Evolutionary conservation across 2,888 invertebrate species (phyloP).

Genomic region (Saturnia pavonia): DNA sequence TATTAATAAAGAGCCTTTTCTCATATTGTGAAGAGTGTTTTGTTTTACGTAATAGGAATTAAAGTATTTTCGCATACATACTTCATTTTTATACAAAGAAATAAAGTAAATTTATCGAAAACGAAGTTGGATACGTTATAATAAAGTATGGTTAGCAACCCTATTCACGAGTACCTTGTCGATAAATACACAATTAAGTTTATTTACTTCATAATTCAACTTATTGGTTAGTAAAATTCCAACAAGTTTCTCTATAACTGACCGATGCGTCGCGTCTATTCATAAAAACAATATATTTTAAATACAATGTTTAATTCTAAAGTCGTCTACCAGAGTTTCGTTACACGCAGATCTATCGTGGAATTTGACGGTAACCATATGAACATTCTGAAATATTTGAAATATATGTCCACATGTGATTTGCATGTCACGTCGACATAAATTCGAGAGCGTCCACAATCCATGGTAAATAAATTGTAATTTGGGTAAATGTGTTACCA

Average conservation of each 20-base stretch:
- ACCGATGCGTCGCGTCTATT: neutral
- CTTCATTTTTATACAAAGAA: too few relatives aligned
- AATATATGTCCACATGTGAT: neutral
- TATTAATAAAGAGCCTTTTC: too few relatives aligned
- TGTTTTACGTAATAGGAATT: too few relatives aligned
- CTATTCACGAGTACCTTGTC: too few relatives aligned
- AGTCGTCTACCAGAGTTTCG: neutral
- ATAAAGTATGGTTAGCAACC: too few relatives aligned
- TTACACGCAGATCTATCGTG: neutral
- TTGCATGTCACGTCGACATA: neutral
- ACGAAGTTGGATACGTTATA: too few relatives aligned
- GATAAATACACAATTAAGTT: too few relatives aligned
- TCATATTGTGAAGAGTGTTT: too few relatives aligned
- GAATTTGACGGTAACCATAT: neutral
- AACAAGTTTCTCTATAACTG: neutral
- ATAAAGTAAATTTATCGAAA: too few relatives aligned
- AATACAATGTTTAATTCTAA: neutral
- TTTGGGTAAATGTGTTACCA: neutral
- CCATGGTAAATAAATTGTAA: neutral
- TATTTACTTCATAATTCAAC: too few relatives aligned
- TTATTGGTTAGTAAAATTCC: neutral
- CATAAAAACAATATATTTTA: neutral
- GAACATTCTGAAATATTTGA: neutral
- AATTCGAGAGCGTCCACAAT: neutral
- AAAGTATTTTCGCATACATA: too few relatives aligned